Evolutionary conservation across 2,888 invertebrate species (phyloP).

Genomic region (Protodeltote pygarga): DNA sequence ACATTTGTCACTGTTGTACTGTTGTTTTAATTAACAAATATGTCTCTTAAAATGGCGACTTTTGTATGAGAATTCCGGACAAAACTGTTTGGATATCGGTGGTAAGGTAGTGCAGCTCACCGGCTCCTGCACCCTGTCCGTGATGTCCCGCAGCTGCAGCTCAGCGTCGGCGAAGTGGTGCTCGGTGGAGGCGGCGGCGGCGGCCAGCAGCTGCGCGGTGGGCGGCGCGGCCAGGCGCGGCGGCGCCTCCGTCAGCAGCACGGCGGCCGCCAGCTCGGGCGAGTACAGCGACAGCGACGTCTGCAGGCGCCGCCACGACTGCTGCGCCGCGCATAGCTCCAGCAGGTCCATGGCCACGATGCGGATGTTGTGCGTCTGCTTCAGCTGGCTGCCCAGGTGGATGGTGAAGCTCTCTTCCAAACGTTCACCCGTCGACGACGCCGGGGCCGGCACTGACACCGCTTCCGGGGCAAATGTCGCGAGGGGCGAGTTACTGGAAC

Average conservation of each 20-base stretch:
- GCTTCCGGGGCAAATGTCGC: slow-evolving; percentile 58
- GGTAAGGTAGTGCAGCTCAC: too few relatives aligned
- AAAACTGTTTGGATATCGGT: too few relatives aligned
- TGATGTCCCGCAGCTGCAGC: slow-evolving; percentile 91
- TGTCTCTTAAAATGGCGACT: too few relatives aligned
- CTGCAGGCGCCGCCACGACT: slow-evolving; percentile 93
- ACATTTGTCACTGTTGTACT: too few relatives aligned
- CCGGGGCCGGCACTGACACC: slow-evolving; percentile 32
- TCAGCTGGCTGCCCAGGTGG: slow-evolving; percentile 98
- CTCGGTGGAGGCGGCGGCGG: slow-evolving; percentile 88
- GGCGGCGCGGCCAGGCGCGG: slow-evolving; percentile 52
- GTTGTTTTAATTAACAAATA: too few relatives aligned
- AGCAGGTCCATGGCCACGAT: slow-evolving; percentile 95
- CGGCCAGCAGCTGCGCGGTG: slow-evolving; percentile 85
- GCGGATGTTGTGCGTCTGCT: slow-evolving; percentile 99
- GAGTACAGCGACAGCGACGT: slow-evolving; percentile 98
- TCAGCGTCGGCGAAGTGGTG: slow-evolving; percentile 95
- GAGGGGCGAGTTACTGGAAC: slow-evolving; percentile 73
- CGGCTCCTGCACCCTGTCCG: slow-evolving; percentile 85
- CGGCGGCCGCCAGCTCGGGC: slow-evolving; percentile 94
- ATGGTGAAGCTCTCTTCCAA: slow-evolving; percentile 99
- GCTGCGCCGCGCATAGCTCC: slow-evolving; percentile 64
- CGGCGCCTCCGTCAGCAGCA: slow-evolving; percentile 90
- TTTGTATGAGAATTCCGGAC: too few relatives aligned
- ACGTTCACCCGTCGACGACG: slow-evolving; percentile 47